Conservation (phyloP, 2,113 vertebrate genomes). For the Turnix velox region DNA sequence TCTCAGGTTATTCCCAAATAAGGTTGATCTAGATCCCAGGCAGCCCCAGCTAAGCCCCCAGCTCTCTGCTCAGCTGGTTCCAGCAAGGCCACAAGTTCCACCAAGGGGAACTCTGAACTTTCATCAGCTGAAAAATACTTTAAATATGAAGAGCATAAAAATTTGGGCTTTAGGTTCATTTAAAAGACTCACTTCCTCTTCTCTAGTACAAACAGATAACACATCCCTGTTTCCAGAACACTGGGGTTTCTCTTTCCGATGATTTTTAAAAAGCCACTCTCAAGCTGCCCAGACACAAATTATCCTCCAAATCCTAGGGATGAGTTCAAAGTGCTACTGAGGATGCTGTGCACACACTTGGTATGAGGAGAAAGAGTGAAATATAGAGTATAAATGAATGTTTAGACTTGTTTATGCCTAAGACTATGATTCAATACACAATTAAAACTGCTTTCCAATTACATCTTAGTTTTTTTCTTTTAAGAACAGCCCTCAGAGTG, state of each 20-base stretch:
- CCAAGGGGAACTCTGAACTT: neutral
- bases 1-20: neutral
- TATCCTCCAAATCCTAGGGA: neutral
- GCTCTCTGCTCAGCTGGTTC: neutral
- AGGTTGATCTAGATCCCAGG: neutral
- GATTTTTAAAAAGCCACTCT: neutral
- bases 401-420: neutral
- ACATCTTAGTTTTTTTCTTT: neutral
- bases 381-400: neutral
- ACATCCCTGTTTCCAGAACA: neutral
- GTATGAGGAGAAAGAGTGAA: neutral
- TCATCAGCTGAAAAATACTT: neutral
- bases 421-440: neutral
- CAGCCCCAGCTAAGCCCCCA: neutral
- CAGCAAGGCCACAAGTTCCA: neutral
- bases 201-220: neutral
- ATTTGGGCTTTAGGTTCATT: neutral
- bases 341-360: accelerated
- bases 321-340: neutral
- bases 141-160: neutral
- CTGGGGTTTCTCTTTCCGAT: neutral
- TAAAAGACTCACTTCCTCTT: neutral
- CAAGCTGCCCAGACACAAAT: constrained; percentile 37
- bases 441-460: neutral
- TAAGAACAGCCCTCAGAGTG: neutral